Base-by-base conservation (phyloP, 92 coral and sea anemone genomes). In the Actinostola sp. region DNA sequence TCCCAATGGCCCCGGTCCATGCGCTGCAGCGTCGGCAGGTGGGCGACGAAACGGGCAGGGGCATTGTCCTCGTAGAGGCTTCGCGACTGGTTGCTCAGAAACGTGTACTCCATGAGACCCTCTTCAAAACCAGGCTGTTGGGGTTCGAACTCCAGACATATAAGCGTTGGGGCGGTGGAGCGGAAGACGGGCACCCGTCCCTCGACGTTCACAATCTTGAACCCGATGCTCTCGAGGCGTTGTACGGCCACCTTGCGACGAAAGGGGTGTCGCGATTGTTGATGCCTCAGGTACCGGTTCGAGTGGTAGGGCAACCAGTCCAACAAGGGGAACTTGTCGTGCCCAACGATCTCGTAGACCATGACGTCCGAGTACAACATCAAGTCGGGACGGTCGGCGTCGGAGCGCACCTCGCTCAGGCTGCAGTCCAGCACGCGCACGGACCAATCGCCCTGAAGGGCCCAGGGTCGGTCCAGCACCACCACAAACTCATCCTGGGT, bases 261-360 rank as follows among this genome's bases (percentile, higher is more conserved):
- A 4, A 33, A 32, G 19, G 67, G 67, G 20, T 33, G 48, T 14
- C 8, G 8, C 25, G 46, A 3, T 33, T 36, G 13, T 19, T 61
- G 67, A 24, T 32, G 26, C 14, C 27, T 0, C 39, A 16, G 10
- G 67, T 33, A 17, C 48, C 27, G 0, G 67, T 9, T 5, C 21
- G 21, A 19, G 8, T 24, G 5, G 21, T 24, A 52, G 4, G 59
- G 59, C 29, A 52, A 8, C 59, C 67, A 33, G 19, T 61, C 67
- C 48, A 61, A 12, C 7, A 61, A 27, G 34, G 46, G 67, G 19
- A 28, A 61, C 39, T 35, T 33, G 23, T 31, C 28, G 21, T 61
- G 67, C 2, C 67, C 67, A 33, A 61, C 67, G 4, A 61, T 13
- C 17, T 33, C 67, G 29, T 33, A 61, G 19, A 13, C 67, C 27